These are phyloP conservation scores for Adelphocoris suturalis DNA, from an alignment of 2,888 invertebrate species.

Conservation along the genomic window DNA sequence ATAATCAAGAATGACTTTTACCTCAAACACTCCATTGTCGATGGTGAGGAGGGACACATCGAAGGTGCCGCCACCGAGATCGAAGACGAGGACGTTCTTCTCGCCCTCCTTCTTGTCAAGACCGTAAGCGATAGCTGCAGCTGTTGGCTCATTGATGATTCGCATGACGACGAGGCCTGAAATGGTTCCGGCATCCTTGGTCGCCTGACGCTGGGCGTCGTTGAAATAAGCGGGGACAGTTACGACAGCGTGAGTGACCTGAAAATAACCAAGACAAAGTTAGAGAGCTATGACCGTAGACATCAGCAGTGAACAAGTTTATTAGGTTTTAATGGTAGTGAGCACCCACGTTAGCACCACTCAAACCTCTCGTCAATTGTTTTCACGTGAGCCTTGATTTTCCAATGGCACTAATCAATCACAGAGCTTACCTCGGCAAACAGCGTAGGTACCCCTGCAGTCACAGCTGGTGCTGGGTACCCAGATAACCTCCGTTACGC, in stretches of 20 bases:
- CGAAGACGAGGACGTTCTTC: slow-evolving; percentile 98
- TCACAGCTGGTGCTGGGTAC: too few species aligned
- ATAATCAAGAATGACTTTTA: neutral
- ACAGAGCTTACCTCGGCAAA: too few species aligned
- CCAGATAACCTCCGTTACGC: too few species aligned
- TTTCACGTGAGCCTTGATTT: too few species aligned
- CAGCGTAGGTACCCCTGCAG: too few species aligned
- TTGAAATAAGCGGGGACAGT: slow-evolving; percentile 99
- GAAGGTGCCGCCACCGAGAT: slow-evolving; percentile 99
- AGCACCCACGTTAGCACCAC: too few species aligned
- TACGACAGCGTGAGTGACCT: slow-evolving; percentile 90
- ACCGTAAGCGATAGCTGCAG: slow-evolving; percentile 98
- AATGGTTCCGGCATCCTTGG: slow-evolving; percentile 98
- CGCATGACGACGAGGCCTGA: slow-evolving; percentile 95
- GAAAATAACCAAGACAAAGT: neutral
- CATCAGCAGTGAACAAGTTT: too few species aligned
- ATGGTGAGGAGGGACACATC: slow-evolving; percentile 99
- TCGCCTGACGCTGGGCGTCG: slow-evolving; percentile 99
- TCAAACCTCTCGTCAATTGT: too few species aligned
- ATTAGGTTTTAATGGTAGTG: too few species aligned
- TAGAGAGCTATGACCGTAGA: too few species aligned
- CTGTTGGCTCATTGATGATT: slow-evolving; percentile 98
- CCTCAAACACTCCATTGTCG: slow-evolving; percentile 98
- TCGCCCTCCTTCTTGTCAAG: slow-evolving; percentile 98
- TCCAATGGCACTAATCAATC: too few species aligned